Conservation (phyloP, 2,888 invertebrate species). For the Periphyllus acericola region DNA sequence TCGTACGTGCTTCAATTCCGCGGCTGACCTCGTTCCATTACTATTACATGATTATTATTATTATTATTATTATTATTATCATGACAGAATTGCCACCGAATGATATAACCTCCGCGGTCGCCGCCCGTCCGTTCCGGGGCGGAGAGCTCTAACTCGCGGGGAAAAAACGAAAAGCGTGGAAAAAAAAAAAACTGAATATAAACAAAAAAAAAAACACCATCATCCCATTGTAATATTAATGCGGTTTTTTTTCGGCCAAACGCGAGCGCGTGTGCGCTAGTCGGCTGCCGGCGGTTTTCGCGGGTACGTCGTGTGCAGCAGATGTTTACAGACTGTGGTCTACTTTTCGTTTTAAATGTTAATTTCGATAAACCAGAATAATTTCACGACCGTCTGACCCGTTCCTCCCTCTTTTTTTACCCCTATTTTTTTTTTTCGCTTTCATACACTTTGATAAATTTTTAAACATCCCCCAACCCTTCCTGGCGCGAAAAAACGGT, state of each 20-base stretch:
- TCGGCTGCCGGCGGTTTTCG: background rate
- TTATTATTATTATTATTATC: background rate
- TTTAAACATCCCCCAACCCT: background rate
- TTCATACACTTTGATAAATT: constrained; percentile 28
- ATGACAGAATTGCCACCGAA: background rate
- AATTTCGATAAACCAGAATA: constrained; percentile 52
- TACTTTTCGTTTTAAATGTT: constrained; percentile 60
- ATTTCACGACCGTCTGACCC: constrained; percentile 21
- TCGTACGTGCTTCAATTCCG: too few relatives aligned
- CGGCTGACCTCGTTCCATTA: background rate
- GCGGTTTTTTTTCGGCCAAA: background rate
- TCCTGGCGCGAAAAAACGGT: background rate
- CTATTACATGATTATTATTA: background rate
- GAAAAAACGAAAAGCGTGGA: background rate
- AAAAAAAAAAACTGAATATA: background rate
- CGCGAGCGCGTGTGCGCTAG: background rate
- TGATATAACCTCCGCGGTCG: background rate
- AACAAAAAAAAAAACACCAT: background rate
- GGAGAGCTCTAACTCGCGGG: background rate
- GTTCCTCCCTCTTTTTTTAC: background rate
- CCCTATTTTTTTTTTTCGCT: background rate
- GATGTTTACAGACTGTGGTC: constrained; percentile 48
- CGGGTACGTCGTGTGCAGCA: background rate
- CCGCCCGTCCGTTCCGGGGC: background rate
- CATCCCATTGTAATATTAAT: constrained; percentile 39